phyloP scores from a whole-genome alignment of 2,888 invertebrate genomes.

The Orthonychiurus folsomi region DNA sequence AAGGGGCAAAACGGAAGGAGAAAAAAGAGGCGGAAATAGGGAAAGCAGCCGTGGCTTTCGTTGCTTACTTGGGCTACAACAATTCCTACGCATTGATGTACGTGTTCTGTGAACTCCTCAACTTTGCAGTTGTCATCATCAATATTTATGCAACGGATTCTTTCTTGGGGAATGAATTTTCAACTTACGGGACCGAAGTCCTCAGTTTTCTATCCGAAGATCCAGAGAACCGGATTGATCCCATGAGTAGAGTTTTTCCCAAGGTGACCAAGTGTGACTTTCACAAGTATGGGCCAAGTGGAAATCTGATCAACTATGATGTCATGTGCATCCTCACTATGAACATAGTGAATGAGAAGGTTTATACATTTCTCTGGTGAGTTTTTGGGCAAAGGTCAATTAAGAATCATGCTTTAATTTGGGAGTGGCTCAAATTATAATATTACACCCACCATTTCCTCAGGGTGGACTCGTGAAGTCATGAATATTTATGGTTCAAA shows the following conservation, averaged over 20 bases:
- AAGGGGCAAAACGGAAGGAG: constrained; percentile 10
- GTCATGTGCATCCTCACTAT: constrained; percentile 41
- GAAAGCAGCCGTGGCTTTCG: constrained; percentile 32
- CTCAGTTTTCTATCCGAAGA: constrained; percentile 38
- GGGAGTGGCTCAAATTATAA: too few relatives aligned
- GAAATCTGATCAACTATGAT: constrained; percentile 38
- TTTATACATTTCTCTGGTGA: constrained; percentile 40
- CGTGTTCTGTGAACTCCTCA: constrained; percentile 39
- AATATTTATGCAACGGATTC: constrained; percentile 42
- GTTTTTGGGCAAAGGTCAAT: too few relatives aligned
- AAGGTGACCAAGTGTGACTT: constrained; percentile 42
- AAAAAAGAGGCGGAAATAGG: constrained; percentile 19
- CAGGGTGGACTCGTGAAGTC: too few relatives aligned
- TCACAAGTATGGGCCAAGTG: constrained; percentile 36
- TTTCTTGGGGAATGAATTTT: constrained; percentile 42
- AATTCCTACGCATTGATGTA: constrained; percentile 33
- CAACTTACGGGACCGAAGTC: constrained; percentile 41
- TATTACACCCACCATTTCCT: too few relatives aligned
- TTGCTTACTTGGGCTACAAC: constrained; percentile 28
- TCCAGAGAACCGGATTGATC: constrained; percentile 40
- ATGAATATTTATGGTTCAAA: too few relatives aligned
- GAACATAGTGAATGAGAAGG: constrained; percentile 42
- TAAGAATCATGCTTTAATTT: too few relatives aligned
- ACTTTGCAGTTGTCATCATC: constrained; percentile 41
- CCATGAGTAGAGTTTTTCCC: constrained; percentile 41